Evolutionary conservation across 2,113 vertebrate species (phyloP).

Genomic region (Elachura formosa): DNA sequence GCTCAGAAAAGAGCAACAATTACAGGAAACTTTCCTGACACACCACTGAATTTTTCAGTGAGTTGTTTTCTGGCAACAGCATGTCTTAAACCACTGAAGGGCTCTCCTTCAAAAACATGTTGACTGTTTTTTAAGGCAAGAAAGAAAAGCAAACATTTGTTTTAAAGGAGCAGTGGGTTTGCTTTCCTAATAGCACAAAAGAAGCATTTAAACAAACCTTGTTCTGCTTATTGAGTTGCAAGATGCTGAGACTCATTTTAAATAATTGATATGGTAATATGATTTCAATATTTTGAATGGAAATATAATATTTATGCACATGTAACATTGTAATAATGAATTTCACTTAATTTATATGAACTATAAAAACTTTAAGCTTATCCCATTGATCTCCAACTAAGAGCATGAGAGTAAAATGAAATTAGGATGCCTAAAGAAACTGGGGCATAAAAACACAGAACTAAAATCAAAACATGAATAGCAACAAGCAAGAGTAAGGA

Average conservation of each 20-base stretch:
- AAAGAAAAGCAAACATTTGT: neutral
- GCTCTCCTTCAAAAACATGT: neutral
- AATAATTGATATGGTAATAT: neutral
- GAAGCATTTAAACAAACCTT: neutral
- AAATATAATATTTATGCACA: neutral
- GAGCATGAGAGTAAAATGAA: neutral
- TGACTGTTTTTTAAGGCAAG: neutral
- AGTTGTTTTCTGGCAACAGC: conserved; percentile 14
- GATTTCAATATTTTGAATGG: neutral
- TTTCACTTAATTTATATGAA: neutral
- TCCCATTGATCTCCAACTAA: neutral
- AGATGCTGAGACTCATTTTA: neutral
- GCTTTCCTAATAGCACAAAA: neutral
- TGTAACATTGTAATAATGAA: neutral
- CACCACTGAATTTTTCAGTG: neutral
- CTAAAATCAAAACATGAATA: neutral
- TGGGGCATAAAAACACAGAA: neutral
- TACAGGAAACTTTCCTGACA: conserved; percentile 17
- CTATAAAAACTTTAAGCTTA: neutral
- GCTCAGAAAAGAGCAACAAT: conserved; percentile 15
- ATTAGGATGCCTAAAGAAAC: neutral
- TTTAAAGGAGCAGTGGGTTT: neutral
- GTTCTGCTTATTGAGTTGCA: neutral
- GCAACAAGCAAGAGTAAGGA: neutral
- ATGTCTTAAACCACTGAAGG: neutral